Base-by-base conservation (phyloP, 2,113 vertebrate genomes). In the Dicentrarchus labrax region DNA sequence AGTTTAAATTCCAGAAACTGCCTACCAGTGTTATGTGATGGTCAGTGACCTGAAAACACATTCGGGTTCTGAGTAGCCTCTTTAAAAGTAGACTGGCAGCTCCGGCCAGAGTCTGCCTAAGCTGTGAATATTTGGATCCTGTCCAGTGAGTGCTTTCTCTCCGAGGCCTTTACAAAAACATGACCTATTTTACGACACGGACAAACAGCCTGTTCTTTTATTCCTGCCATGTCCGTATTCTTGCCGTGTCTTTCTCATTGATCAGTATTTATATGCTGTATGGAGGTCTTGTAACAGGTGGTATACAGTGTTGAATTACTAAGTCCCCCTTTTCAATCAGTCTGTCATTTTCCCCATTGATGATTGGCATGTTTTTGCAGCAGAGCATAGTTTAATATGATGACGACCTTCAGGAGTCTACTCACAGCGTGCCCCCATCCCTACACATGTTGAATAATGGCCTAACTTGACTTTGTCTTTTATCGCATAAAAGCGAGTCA, bases 151-250 rank as follows among this genome's bases (percentile, higher is more conserved):
- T 5, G 43, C 12, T 4, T 79, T 76, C 70, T 73, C 75, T 74
- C 47, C 0, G n/a, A 73, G 76, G 66, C 67, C 64, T 76, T 85
- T 57, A 59, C 56, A 76, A 79, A 75, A 83, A 78, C 85, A 76
- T 81, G 71, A 89, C 83, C 86, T 73, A 84, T 90, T 90, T 90
- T 43, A 67, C 59, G 74, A 51, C 50, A 13, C 50, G 51, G 43
- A 68, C 67, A 83, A 76, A 48, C 80, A 45, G 73, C 17, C 67
- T 51, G 11, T 22, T 80, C 21, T 72, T 51, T 66, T 71, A 41
- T 60, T 72, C 16, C 70, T 69, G 39, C 45, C 30, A 39, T 38
- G 38, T 30, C 56, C 3, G 4, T 30, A 22, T 38, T 68, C 47
- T 13, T 54, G 19, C 36, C 64, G 24, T 50, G 10, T n/a, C 8